A percentile compares a stretch with the other conserved stretches of the same genome.
Evolutionary conservation across 2,797 vertebrate species (phyloP).

Genomic region (Uromys caudimaculatus): DNA sequence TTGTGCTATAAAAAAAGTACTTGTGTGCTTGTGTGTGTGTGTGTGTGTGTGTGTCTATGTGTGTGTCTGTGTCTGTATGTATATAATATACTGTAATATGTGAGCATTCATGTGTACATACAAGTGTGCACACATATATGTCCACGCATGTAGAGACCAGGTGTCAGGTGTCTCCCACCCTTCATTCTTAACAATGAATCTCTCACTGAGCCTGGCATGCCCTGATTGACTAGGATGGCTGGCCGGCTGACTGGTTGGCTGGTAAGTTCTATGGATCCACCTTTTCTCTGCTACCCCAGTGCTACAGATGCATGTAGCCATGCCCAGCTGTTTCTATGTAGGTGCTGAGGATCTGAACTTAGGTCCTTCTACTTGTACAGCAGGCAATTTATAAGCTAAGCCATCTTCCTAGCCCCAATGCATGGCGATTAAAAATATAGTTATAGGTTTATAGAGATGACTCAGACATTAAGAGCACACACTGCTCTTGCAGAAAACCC

Average conservation of each 20-base stretch:
- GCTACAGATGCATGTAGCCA: neutral
- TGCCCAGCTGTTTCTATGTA: neutral
- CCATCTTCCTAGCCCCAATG: neutral
- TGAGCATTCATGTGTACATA: neutral
- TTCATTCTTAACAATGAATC: neutral
- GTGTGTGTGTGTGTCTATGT: neutral
- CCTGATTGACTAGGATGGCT: neutral
- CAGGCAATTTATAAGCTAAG: neutral
- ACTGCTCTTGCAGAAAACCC: neutral
- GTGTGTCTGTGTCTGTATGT: neutral
- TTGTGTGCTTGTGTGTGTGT: neutral
- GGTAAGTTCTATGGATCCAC: neutral
- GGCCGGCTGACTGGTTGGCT: neutral
- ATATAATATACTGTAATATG: neutral
- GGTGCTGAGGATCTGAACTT: neutral
- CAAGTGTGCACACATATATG: neutral
- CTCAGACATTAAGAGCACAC: neutral
- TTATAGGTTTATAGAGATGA: neutral
- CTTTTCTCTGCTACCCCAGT: neutral
- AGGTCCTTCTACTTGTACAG: neutral
- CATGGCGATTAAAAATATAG: neutral
- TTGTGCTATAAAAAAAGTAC: neutral
- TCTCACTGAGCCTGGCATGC: neutral
- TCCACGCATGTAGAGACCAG: neutral
- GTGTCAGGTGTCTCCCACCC: neutral